Evolutionary conservation across 1,140 invertebrate species (phyloP), one percentile per base, ranked within the genome.

Genomic region (Atopsyche davidsoni): DNA sequence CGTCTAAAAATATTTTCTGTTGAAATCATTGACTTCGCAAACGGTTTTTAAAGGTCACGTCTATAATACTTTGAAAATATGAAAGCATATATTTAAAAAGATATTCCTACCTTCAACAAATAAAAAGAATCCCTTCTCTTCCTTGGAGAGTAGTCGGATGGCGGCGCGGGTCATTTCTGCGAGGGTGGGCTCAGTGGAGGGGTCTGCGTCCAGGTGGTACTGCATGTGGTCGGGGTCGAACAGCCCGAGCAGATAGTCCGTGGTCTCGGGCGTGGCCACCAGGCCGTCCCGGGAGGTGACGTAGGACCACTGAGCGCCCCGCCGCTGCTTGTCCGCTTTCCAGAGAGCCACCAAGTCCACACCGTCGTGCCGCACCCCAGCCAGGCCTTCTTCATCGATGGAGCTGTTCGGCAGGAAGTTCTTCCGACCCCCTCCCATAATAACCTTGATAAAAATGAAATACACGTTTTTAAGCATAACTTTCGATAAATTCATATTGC

Each of bases 91-190:
- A n/a, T n/a, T n/a, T n/a, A n/a, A n/a, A n/a, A n/a, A n/a, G 38
- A 28, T 23, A 32, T 14, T 60, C 67, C 73, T 65, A 90, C 89
- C 89, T 80, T 95, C 92, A 3, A 94, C 86, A 60, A 95, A 85
- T 9, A 95, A 68, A 62, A 95, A 91, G 67, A 83, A 95, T 19
- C 92, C 92, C 35, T 86, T 80, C 7, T 81, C 70, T 66, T 89
- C 89, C 56, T 84, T 84, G 18, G 76, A 75, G 4, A 96, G 75
- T 35, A 92, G 79, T 38, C 80, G 75, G 23, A 96, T 80, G 1
- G 92, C 91, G 10, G 82, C 81, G 52, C 82, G 77, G 1, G 88
- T 88, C 78, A 96, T 87, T 62, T 94, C 88, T 0, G 81, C 79
- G 0, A 96, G 67, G 1, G 86, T 85, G 0, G 87, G 87, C 70